Percentiles rank a stretch among this genome's conserved stretches.
Conservation (phyloP, 2,113 vertebrate species). For the Chionodraco myersi region DNA sequence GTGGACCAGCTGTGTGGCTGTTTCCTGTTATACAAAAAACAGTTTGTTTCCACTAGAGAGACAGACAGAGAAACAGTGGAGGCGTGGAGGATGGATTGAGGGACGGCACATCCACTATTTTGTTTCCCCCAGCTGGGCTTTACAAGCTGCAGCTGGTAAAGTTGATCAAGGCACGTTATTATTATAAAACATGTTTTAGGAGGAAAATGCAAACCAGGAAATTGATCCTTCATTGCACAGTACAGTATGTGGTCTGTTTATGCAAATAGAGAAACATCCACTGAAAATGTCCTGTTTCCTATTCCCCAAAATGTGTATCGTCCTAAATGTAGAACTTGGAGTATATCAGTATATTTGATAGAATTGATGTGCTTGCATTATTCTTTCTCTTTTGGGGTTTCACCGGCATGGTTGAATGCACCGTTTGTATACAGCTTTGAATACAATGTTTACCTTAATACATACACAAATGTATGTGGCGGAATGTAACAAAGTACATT, state of each 20-base stretch:
- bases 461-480: no score
- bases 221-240: slow-evolving; percentile 28
- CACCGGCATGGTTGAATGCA: background rate
- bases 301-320: no score
- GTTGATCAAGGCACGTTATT: slow-evolving; percentile 66
- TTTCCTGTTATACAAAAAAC: slow-evolving; percentile 65
- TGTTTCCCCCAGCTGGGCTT: slow-evolving; percentile 60
- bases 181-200: slow-evolving; percentile 58
- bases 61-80: slow-evolving; percentile 39
- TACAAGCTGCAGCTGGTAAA: slow-evolving; percentile 68
- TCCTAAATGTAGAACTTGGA: no score
- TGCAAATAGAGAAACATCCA: background rate
- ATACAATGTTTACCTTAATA: no score
- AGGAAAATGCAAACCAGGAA: slow-evolving; percentile 53
- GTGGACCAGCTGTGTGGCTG: slow-evolving; percentile 71
- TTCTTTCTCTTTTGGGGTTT: background rate
- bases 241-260: background rate
- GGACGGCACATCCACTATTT: slow-evolving; percentile 51
- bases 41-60: slow-evolving; percentile 60
- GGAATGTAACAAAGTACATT: no score
- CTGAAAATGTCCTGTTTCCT: background rate
- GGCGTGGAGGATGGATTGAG: slow-evolving; percentile 24
- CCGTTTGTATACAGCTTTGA: no score
- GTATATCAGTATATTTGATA: background rate
- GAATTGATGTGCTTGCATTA: background rate